Conservation (phyloP, 2,888 invertebrate genomes). For the Antheraea assamensis region DNA sequence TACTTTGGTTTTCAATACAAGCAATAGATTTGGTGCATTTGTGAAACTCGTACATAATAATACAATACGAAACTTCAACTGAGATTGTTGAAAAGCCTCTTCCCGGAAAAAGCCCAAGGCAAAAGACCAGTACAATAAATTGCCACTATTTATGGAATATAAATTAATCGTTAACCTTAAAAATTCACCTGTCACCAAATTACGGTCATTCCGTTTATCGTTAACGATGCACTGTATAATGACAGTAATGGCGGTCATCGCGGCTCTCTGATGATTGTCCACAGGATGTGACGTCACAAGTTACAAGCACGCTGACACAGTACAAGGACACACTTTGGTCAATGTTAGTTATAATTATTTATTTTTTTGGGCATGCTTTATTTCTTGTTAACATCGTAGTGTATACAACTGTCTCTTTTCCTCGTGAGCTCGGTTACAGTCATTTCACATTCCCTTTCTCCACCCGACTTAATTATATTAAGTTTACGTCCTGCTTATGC, state of each 20-base stretch:
- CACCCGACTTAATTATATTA: too few relatives aligned
- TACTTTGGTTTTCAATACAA: too few relatives aligned
- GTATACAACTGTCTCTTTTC: too few relatives aligned
- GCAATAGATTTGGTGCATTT: too few relatives aligned
- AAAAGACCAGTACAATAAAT: not conserved
- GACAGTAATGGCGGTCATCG: not conserved
- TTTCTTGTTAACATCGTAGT: too few relatives aligned
- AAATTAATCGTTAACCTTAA: not conserved
- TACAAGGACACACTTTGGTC: not conserved
- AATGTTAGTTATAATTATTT: not conserved
- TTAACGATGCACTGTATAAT: not conserved
- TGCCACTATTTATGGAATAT: not conserved
- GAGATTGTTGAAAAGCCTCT: not conserved
- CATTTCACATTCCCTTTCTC: too few relatives aligned
- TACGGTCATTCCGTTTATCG: not conserved
- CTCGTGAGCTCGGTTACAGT: too few relatives aligned
- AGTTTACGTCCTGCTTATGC: too few relatives aligned
- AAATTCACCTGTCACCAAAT: not conserved
- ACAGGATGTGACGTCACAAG: constrained; percentile 6
- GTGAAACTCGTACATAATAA: not conserved
- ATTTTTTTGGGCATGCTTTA: too few relatives aligned
- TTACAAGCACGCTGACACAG: not conserved
- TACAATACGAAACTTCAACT: not conserved
- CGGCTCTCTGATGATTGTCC: not conserved
- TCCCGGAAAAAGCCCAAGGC: not conserved